These are phyloP conservation scores for Pyrrhosoma nymphula DNA, from an alignment of 2,888 invertebrate genomes.

Conservation along the genomic window DNA sequence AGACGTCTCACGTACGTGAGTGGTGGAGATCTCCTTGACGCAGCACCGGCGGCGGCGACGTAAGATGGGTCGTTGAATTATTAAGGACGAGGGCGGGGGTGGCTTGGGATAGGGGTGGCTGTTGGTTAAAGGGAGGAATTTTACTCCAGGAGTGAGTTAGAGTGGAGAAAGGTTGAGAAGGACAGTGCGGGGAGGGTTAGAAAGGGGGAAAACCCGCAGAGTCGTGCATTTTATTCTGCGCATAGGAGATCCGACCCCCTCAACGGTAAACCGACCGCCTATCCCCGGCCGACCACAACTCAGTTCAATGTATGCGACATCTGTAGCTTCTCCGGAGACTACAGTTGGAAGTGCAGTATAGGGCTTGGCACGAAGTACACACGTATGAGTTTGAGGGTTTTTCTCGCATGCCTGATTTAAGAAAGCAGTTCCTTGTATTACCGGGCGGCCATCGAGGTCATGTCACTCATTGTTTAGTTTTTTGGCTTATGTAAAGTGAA, in stretches of 20 bases:
- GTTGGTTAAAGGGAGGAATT: neutral
- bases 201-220: neutral
- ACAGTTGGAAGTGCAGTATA: no score
- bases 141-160: neutral
- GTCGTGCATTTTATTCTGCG: neutral
- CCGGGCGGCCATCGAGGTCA: no score
- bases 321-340: no score
- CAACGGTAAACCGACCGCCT: neutral
- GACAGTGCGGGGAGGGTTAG: neutral
- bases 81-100: neutral
- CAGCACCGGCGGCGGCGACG: neutral
- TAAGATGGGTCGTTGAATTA: neutral
- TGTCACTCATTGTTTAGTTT: no score
- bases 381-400: no score
- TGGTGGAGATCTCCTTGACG: neutral
- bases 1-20: no score
- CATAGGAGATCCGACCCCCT: neutral
- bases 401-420: no score
- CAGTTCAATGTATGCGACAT: neutral
- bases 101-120: neutral
- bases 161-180: neutral
- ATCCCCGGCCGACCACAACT: neutral
- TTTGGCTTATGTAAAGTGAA: no score
- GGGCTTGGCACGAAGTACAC: no score
- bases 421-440: no score